Base-by-base conservation (phyloP, 2,888 invertebrate species). In the Parnassius mnemosyne region DNA sequence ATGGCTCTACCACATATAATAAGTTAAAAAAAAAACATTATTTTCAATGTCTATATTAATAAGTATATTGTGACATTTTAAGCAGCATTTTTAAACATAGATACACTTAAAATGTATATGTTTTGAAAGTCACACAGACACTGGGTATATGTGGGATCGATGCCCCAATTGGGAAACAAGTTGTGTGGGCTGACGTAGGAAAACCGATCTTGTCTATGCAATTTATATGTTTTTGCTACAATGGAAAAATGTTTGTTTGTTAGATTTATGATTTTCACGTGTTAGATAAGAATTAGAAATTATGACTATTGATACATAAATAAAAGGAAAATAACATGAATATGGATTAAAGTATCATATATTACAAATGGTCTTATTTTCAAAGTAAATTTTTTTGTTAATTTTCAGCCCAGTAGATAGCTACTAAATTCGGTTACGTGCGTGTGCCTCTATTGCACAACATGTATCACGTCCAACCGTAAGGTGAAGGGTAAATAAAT, bases 151-250 rank as follows among this genome's bases (percentile, higher is more conserved):
- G 41, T 50, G 67, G 68, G 81, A 82, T 83, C 85, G 69, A 86
- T 83, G 83, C 83, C 81, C 81, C 84, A 78, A 76, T 78, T 79
- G 83, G 79, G 81, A 83, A 73, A 73, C 68, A 77, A 74, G 72
- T 75, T 77, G 73, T 12, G 55, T 50, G 16, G 54, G 47, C 49
- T 50, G 81, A 76, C 78, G 79, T 79, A 73, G 61, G 67, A 71
- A 74, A 81, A 76, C 69, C 74, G 70, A 71, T 73, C 71, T 70
- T 67, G 61, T 66, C 71, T 71, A 69, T 64, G 63, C 60, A 71
- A 71, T 75, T 74, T 72, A 69, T 74, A 60, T 60, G 66, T 34
- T 34, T 34, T 64, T 50, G 50, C 20, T 10, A 50, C 50, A 50
- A 50, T 16, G 13, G 20, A 50, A 16, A 50, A 13, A 16, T 50